Evolutionary conservation across 1,140 invertebrate genomes (phyloP).

Genomic region (Grapholita molesta): DNA sequence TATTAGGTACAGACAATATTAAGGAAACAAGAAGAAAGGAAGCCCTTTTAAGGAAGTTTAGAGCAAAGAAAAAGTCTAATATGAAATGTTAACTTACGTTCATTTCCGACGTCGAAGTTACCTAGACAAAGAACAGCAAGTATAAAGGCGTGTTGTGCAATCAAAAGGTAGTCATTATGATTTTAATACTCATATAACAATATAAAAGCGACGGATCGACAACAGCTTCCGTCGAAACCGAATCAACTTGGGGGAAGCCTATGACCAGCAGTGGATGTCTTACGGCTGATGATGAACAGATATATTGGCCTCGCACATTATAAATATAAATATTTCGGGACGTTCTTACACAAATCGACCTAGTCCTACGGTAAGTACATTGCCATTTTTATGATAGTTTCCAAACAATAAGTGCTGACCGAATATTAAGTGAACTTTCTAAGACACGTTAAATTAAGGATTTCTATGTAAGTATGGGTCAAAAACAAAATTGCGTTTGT

Average conservation of each 20-base stretch:
- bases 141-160: not conserved
- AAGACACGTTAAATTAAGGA: not conserved
- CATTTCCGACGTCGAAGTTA: constrained; percentile 16
- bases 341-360: too few species aligned
- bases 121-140: constrained; percentile 7
- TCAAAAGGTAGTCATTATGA: not conserved
- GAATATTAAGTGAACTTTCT: not conserved
- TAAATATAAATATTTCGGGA: too few species aligned
- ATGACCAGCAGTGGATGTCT: too few species aligned
- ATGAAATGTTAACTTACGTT: constrained; percentile 11
- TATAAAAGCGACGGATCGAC: too few species aligned
- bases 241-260: too few species aligned
- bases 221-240: too few species aligned
- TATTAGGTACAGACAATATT: not conserved
- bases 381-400: not conserved
- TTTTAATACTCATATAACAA: not conserved
- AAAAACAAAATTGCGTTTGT: too few species aligned
- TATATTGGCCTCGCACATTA: not conserved
- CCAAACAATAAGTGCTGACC: not conserved
- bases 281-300: too few species aligned
- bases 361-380: too few species aligned
- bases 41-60: not conserved
- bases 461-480: not conserved
- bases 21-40: not conserved
- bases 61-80: not conserved